phyloP scores from a whole-genome alignment of 2,113 vertebrate genomes.

The Tetrax tetrax region DNA sequence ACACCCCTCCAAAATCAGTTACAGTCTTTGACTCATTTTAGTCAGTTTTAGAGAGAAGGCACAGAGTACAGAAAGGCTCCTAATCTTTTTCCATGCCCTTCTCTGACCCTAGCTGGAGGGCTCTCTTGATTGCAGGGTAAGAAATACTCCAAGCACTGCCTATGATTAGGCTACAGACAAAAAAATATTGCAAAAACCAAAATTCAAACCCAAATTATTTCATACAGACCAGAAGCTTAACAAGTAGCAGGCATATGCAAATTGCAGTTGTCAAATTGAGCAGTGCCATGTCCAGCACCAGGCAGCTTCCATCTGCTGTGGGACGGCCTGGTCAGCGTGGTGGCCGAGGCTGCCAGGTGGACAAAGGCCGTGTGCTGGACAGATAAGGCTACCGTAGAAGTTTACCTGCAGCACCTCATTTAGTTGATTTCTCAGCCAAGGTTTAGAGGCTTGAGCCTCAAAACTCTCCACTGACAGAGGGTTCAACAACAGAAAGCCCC shows the following conservation, averaged over 20 bases:
- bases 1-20: not conserved
- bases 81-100: not conserved
- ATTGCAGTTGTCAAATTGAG: not conserved
- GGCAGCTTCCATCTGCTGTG: not conserved
- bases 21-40: not conserved
- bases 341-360: fast-evolving
- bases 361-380: not conserved
- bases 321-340: not conserved
- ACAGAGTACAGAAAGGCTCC: not conserved
- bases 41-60: not conserved
- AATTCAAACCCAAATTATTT: not conserved
- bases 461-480: not conserved
- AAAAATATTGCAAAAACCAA: not conserved
- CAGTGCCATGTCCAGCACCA: not conserved
- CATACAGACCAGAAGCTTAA: not conserved
- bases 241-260: not conserved
- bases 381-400: not conserved
- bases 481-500: not conserved
- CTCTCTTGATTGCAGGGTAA: not conserved
- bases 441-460: not conserved
- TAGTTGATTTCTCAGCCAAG: not conserved
- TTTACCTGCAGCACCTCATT: not conserved
- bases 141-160: not conserved
- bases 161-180: not conserved
- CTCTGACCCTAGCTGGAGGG: not conserved